A percentile compares a stretch with the other conserved stretches of the same genome.
These are phyloP conservation scores for Muntiacus reevesi DNA, from an alignment of 2,113 vertebrate species.

Conservation along the genomic window DNA sequence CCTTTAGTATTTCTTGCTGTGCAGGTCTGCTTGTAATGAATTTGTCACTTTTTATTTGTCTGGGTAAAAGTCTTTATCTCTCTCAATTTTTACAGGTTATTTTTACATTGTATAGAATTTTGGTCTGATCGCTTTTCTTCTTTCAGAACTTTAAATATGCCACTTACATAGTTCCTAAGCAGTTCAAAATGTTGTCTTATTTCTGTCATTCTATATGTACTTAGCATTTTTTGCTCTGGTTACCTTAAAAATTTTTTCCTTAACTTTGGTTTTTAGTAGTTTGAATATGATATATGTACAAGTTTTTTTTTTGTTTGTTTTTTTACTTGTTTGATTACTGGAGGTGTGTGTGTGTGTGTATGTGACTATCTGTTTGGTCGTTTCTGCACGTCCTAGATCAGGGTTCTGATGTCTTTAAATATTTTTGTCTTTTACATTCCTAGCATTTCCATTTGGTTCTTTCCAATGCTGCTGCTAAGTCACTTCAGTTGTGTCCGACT, in stretches of 20 bases:
- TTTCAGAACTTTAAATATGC: not conserved
- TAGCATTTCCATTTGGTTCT: not conserved
- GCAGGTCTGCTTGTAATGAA: not conserved
- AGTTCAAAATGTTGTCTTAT: not conserved
- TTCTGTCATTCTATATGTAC: not conserved
- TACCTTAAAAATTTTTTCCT: not conserved
- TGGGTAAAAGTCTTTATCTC: not conserved
- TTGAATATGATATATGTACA: not conserved
- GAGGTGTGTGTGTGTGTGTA: too few species aligned
- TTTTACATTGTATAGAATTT: not conserved
- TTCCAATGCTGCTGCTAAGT: not conserved
- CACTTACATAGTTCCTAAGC: not conserved
- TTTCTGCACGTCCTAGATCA: not conserved
- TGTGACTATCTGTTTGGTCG: not conserved
- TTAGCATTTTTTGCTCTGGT: not conserved
- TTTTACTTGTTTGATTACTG: not conserved
- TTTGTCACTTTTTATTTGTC: constrained; percentile 9
- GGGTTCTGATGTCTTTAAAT: not conserved
- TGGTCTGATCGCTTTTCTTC: not conserved
- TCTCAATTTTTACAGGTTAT: not conserved
- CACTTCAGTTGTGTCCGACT: too few species aligned
- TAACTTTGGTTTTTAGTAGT: not conserved
- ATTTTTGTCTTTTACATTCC: not conserved
- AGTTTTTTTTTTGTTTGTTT: not conserved
- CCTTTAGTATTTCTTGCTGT: not conserved